Percentiles rank a stretch among this genome's conserved stretches.
phyloP scores from a whole-genome alignment of 2,888 invertebrate species.

The Leptinotarsa peninsularis region DNA sequence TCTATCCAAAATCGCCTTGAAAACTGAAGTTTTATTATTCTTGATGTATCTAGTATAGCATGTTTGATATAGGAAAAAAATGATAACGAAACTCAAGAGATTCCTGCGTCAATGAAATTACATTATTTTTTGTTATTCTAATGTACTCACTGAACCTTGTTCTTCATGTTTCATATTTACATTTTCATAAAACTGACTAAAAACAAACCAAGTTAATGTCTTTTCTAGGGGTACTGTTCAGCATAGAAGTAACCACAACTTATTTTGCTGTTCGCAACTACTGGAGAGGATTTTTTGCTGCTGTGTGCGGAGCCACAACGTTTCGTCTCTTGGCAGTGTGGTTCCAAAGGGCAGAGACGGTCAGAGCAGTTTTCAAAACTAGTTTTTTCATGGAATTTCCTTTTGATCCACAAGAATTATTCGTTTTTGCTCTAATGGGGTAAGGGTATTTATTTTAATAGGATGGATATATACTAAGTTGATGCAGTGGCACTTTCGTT shows the following conservation, averaged over 20 bases:
- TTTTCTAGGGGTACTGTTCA: constrained; percentile 89
- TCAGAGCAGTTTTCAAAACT: constrained; percentile 94
- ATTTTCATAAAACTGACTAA: too few relatives aligned
- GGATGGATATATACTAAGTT: neutral
- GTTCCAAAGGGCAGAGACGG: constrained; percentile 93
- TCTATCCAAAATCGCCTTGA: too few relatives aligned
- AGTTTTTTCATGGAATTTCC: constrained; percentile 94
- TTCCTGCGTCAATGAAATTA: too few relatives aligned
- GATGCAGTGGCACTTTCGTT: constrained; percentile 44
- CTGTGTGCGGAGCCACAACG: constrained; percentile 96
- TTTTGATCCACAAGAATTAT: constrained; percentile 96
- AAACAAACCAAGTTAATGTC: neutral
- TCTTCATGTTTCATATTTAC: too few relatives aligned
- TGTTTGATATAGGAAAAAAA: too few relatives aligned
- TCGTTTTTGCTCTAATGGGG: constrained; percentile 94
- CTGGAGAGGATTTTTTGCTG: constrained; percentile 98
- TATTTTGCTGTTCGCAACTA: constrained; percentile 99
- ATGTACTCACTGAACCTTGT: too few relatives aligned
- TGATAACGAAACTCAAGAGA: too few relatives aligned
- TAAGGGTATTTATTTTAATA: constrained; percentile 63
- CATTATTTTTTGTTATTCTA: too few relatives aligned
- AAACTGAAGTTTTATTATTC: too few relatives aligned
- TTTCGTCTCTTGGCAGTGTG: constrained; percentile 94
- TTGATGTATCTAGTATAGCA: too few relatives aligned
- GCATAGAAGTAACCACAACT: constrained; percentile 98